Percentiles rank a stretch among this genome's conserved stretches.
phyloP scores from a whole-genome alignment of 2,113 vertebrate species.

The Sardina pilchardus region DNA sequence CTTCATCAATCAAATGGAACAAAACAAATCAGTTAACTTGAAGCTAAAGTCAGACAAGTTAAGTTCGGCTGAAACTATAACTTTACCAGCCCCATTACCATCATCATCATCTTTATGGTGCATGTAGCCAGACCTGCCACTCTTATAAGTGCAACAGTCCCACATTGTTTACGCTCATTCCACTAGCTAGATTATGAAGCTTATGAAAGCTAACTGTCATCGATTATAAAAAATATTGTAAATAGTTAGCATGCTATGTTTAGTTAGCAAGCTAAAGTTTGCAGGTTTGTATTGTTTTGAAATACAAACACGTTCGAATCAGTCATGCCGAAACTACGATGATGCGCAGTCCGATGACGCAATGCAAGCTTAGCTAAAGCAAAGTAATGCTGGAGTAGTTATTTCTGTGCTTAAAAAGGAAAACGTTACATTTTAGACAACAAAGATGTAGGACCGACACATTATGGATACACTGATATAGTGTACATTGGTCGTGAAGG shows the following conservation, averaged over 20 bases:
- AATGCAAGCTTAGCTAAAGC: slow-evolving; percentile 15
- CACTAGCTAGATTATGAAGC: no score
- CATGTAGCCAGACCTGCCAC: background rate
- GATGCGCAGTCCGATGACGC: slow-evolving; percentile 29
- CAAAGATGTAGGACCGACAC: background rate
- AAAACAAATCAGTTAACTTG: background rate
- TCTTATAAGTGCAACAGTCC: background rate
- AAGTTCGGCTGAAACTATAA: background rate
- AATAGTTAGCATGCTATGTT: background rate
- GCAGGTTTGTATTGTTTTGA: background rate
- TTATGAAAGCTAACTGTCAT: background rate
- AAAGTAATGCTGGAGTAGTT: background rate
- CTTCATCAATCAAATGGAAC: background rate
- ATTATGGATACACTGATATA: background rate
- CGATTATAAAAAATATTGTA: background rate
- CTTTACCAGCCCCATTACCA: background rate
- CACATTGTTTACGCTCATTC: background rate
- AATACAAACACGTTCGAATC: background rate
- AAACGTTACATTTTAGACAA: background rate
- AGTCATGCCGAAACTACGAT: background rate
- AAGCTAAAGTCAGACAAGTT: background rate
- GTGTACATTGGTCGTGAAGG: background rate
- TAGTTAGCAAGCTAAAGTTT: background rate
- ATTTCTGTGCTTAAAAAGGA: background rate
- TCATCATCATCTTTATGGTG: background rate